These are phyloP conservation scores for Cheirogaleus major DNA, from an alignment of 2,797 vertebrate species.

Conservation along the genomic window DNA sequence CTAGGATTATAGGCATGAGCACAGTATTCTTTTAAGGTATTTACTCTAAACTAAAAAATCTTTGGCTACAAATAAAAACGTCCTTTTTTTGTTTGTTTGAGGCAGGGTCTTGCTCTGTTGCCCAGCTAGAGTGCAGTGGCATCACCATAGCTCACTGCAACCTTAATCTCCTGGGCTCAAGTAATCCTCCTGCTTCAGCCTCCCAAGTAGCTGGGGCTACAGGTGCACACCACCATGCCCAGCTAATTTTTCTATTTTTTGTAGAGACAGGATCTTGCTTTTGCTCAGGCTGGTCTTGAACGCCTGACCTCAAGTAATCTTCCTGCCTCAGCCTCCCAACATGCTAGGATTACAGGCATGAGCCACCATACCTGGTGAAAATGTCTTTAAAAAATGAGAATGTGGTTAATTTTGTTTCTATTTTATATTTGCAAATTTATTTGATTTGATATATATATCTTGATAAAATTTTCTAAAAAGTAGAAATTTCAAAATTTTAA, in stretches of 20 bases:
- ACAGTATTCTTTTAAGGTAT: neutral
- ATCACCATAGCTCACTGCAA: neutral
- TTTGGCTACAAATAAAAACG: neutral
- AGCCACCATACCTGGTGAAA: neutral
- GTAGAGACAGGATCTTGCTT: no score
- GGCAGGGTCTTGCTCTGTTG: neutral
- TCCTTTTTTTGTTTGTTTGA: neutral
- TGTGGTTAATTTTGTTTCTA: neutral
- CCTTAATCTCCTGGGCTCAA: neutral
- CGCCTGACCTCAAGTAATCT: neutral
- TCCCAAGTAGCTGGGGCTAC: no score
- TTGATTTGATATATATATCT: neutral
- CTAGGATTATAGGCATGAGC: no score
- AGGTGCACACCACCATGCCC: no score
- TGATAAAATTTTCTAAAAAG: neutral
- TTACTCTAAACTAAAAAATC: neutral
- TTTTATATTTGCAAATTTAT: slow-evolving; percentile 43
- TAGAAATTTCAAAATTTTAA: neutral
- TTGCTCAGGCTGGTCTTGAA: no score
- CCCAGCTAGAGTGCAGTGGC: neutral
- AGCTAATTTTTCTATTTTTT: no score
- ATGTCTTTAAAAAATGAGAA: neutral
- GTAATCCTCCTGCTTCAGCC: no score
- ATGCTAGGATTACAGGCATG: neutral
- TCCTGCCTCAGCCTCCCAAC: neutral